Conservation (phyloP, 2,797 vertebrate genomes). For the Microchirus variegatus region DNA sequence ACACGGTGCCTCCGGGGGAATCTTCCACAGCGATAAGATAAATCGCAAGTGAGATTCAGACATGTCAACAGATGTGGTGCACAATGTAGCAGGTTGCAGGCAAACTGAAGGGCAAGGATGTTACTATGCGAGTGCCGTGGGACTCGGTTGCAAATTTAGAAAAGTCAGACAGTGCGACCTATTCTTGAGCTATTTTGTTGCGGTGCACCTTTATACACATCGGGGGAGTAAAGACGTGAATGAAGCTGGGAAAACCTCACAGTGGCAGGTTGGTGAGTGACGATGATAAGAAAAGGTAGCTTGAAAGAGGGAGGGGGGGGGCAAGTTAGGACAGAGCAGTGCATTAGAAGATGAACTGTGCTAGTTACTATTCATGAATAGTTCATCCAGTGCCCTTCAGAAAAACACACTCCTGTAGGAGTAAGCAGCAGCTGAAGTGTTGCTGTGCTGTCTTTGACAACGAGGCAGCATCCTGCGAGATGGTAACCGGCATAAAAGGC, state of each 20-base stretch:
- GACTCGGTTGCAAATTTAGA: slow-evolving; percentile 53
- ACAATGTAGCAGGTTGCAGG: slow-evolving; percentile 36
- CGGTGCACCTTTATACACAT: slow-evolving; percentile 25
- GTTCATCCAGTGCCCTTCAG: slow-evolving; percentile 86
- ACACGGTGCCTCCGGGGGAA: slow-evolving; percentile 45
- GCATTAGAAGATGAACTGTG: slow-evolving; percentile 69
- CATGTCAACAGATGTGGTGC: slow-evolving; percentile 57
- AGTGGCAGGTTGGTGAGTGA: slow-evolving; percentile 51
- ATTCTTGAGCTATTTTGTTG: slow-evolving; percentile 50
- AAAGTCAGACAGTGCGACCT: slow-evolving; percentile 37
- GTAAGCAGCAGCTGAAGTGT: slow-evolving; percentile 72
- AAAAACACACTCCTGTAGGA: slow-evolving; percentile 79
- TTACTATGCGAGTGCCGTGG: slow-evolving; percentile 28
- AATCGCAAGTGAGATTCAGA: slow-evolving; percentile 43
- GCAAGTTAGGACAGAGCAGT: slow-evolving; percentile 49
- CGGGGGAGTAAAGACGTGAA: slow-evolving; percentile 49
- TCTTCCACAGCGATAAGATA: slow-evolving; percentile 55
- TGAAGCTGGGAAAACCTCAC: slow-evolving; percentile 30
- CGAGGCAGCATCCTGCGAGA: slow-evolving; percentile 79
- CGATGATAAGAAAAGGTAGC: slow-evolving; percentile 46
- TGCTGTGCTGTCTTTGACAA: slow-evolving; percentile 79
- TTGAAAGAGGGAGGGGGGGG: slow-evolving; percentile 19
- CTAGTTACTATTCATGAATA: slow-evolving; percentile 86
- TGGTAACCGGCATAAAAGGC: slow-evolving; percentile 85
- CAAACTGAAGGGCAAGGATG: slow-evolving; percentile 41